Base-by-base conservation (phyloP, 2,797 vertebrate species). In the Crocidura indochinensis region DNA sequence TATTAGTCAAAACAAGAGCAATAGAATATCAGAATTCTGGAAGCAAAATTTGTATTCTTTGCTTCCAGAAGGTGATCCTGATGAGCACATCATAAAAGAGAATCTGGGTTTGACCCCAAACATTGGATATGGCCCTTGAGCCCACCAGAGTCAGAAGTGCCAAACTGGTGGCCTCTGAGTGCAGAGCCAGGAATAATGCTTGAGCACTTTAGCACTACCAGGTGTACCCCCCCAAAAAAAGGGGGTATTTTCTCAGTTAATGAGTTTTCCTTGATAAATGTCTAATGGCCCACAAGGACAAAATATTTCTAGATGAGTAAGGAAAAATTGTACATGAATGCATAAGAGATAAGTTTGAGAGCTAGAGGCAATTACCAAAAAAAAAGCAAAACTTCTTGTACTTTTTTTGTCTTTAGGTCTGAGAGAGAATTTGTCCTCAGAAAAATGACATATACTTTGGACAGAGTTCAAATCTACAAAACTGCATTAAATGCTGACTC, bases 311-410 rank as follows among this genome's bases (percentile, higher is more conserved):
- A 62, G 56, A 17, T 24, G 62, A 69, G 31, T 51, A 27, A 20
- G 84, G 60, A 12, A 73, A 29, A 72, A 14, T 20, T 38, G 14
- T 5, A 20, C 73, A 74, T 46, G 17, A 31, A 27, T 82, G 22
- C 17, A 9, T 6, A 2, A 78, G 10, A 27, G 26, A 10, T 4
- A 12, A 4, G 27, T 24, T 8, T 4, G 29, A 65, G 27, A 12
- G 38, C 29, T 53, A 22, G 51, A 10, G 9, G 10, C 79, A 73
- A 79, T 77, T 26, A 24, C 56, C 51, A 64, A 75, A 44, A 85
- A 92, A 88, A 19, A 44, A 46, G 9, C 29, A 76, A 8, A 84
- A 8, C 47, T 81, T 68, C 19, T 46, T 73, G 83, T 73, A 44
- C 4, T 76, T 85, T 38, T 38, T 38, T 76, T 56, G 24, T 64